Base-by-base conservation (phyloP, 2,888 invertebrate species). In the Leuctra nigra region DNA sequence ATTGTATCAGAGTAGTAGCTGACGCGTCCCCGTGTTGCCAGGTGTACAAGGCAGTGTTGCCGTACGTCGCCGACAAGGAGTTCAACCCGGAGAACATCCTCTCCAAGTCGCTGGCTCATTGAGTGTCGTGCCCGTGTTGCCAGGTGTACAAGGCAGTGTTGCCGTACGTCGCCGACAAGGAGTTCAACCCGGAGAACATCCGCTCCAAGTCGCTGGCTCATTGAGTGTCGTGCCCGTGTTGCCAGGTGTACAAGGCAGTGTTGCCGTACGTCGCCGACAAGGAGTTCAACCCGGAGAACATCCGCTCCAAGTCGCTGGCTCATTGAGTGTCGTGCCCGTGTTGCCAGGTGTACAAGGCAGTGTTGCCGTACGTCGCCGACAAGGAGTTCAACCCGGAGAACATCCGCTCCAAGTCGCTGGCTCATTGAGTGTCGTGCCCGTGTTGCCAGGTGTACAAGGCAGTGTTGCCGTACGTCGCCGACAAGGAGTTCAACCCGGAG, bases 51-150 rank as follows among this genome's bases (percentile, higher is more conserved):
- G 33, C 33, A 18, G 18, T 18, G 9, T 18, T 50, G 13, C 50
- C 50, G 9, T 84, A 83, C 68, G 72, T 80, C 14, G 80, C 77
- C 64, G 77, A 85, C 68, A 81, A 83, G 11, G 92, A 93, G 63
- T 96, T 96, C 70, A 83, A 84, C 63, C 84, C 91, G 0, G 90
- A 90, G 36, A 84, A 87, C 63, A 88, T 96, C 66, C 72, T 82
- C 63, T 78, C 84, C 0, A 96, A 96, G 73, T 96, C 95, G 0
- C 78, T 82, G 29, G 96, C 96, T n/a, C n/a, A n/a, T n/a, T n/a
- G n/a, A n/a, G n/a, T n/a, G n/a, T n/a, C n/a, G n/a, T n/a, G n/a
- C n/a, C n/a, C n/a, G n/a, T n/a, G n/a, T n/a, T n/a, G n/a, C n/a
- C n/a, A n/a, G n/a, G 29, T 29, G 6, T 29, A 48, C 48, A 48